Base-by-base conservation (phyloP, 2,797 vertebrate genomes). In the Lycodopsis pacificus region DNA sequence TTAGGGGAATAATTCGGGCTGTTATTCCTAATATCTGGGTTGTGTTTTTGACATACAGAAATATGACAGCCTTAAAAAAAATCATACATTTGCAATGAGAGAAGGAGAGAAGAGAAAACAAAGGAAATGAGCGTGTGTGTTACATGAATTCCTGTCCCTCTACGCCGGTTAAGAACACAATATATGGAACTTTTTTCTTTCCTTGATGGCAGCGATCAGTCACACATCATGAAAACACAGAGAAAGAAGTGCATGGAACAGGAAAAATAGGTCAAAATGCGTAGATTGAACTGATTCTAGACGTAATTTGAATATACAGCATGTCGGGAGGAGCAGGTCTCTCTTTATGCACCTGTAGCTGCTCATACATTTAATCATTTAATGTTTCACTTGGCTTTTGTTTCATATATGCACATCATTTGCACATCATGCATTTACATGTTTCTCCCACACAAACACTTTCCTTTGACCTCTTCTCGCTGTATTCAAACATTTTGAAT, bases 291-390 rank as follows among this genome's bases (percentile, higher is more conserved):
- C 65, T 82, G 71, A 72, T 62, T 69, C 4, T 22, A 51, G 40
- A 56, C 53, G 73, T 20, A 10, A 78, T 71, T n/a, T 76, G 36
- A 86, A 81, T 67, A 42, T 54, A 30, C 22, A 76, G 22, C 38
- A 77, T 40, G 48, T 64, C 15, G 51, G 13, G 64, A 40, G 22
- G 7, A 53, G 49, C 49, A 40, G 32, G 19, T 44, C 22, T n/a
- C n/a, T 11, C 69, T 74, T 73, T 22, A 22, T 65, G 22, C 74
- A 71, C 62, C 22, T 65, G 70, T 82, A 81, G 79, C 79, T 68
- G 77, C 83, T 79, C 61, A 51, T 82, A 14, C 65, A 84, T 82
- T 62, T 61, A 84, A 73, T 80, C 78, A 77, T 73, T 78, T 68
- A 30, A 73, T 77, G 64, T 76, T 71, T 69, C 38, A 67, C 65